These are phyloP conservation scores for Formica aserva DNA, from an alignment of 2,888 invertebrate genomes.

Conservation along the genomic window DNA sequence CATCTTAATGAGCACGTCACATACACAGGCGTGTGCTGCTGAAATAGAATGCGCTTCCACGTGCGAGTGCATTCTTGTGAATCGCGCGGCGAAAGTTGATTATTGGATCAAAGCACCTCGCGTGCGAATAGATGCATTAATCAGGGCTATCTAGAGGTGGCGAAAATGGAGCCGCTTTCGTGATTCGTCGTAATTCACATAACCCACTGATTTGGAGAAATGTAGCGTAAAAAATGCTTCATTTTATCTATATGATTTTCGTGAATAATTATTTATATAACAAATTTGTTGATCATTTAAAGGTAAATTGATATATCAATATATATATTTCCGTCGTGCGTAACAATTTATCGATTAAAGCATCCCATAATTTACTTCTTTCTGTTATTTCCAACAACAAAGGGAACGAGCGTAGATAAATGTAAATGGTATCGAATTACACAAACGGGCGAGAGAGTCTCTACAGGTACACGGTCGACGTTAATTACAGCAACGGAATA, in stretches of 20 bases:
- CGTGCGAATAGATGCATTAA: constrained; percentile 56
- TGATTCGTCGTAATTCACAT: constrained; percentile 26
- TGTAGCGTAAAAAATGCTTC: background rate
- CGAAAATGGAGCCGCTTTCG: constrained; percentile 16
- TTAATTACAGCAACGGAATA: constrained; percentile 53
- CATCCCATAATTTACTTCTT: background rate
- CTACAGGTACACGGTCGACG: constrained; percentile 17
- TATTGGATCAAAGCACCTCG: constrained; percentile 59
- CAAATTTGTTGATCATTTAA: background rate
- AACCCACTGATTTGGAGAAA: background rate
- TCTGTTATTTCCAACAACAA: background rate
- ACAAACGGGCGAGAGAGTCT: constrained; percentile 23
- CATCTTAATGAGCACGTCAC: constrained; percentile 68
- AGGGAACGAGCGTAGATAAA: background rate
- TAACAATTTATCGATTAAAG: background rate
- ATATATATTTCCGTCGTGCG: background rate
- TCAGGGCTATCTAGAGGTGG: constrained; percentile 22
- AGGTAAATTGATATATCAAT: background rate
- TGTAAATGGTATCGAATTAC: constrained; percentile 40
- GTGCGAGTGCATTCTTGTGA: constrained; percentile 62
- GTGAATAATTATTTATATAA: background rate
- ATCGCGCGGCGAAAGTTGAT: constrained; percentile 48
- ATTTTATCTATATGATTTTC: background rate
- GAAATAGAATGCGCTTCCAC: constrained; percentile 68
- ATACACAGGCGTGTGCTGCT: constrained; percentile 54